These are phyloP conservation scores for Volucella zonaria DNA, from an alignment of 2,888 invertebrate species.

Conservation along the genomic window DNA sequence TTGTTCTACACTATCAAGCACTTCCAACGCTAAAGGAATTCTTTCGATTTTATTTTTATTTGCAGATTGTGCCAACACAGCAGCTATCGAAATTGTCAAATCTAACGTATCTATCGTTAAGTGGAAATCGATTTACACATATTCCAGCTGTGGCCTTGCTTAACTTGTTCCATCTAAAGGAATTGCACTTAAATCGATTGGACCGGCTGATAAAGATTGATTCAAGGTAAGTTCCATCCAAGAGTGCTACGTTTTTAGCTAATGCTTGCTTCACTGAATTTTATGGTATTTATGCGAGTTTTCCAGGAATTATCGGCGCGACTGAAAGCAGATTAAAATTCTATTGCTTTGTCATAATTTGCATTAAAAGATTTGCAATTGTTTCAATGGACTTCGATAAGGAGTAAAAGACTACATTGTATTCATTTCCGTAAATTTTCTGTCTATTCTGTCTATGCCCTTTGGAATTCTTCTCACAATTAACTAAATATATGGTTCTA, in stretches of 20 bases:
- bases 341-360: background rate
- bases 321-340: too few species aligned
- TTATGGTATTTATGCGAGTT: conserved; percentile 1
- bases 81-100: conserved; percentile 90
- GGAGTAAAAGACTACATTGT: too few species aligned
- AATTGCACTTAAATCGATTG: conserved; percentile 88
- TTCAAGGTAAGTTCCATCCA: conserved; percentile 82
- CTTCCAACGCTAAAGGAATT: conserved; percentile 13
- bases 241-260: background rate
- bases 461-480: too few species aligned
- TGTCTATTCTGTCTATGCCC: too few species aligned
- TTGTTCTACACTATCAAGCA: conserved; percentile 1
- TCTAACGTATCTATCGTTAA: conserved; percentile 89
- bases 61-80: conserved; percentile 87
- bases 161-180: conserved; percentile 91
- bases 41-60: conserved; percentile 66
- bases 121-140: conserved; percentile 89
- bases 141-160: conserved; percentile 91
- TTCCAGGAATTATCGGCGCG: too few species aligned
- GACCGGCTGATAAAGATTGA: conserved; percentile 88
- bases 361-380: background rate
- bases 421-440: too few species aligned
- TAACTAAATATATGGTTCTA: too few species aligned
- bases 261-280: background rate
- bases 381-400: too few species aligned